Evolutionary conservation across 2,113 vertebrate species (phyloP).

Genomic region (Platichthys flesus): DNA sequence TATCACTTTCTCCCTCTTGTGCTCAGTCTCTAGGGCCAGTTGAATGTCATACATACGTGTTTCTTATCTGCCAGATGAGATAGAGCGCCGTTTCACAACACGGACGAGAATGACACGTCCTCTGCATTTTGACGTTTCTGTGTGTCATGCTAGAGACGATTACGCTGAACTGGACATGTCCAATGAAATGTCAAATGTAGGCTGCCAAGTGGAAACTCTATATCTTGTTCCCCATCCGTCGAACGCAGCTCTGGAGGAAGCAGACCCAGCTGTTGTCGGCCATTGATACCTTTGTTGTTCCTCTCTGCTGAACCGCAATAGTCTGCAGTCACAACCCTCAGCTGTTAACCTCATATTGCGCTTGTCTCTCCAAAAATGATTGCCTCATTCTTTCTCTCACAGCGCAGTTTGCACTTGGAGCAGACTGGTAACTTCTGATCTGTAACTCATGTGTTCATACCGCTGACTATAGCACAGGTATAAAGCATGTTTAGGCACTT

Average conservation of each 20-base stretch:
- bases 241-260: slow-evolving; percentile 64
- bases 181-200: slow-evolving; percentile 60
- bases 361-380: slow-evolving; percentile 8
- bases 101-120: slow-evolving; percentile 17
- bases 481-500: too few species aligned
- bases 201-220: slow-evolving; percentile 44
- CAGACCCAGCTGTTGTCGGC: slow-evolving; percentile 68
- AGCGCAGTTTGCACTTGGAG: background rate
- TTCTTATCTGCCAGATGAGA: slow-evolving; percentile 66
- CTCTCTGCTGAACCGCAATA: slow-evolving; percentile 48
- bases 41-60: slow-evolving; percentile 50
- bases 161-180: slow-evolving; percentile 42
- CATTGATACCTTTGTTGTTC: slow-evolving; percentile 67
- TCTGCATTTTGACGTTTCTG: slow-evolving; percentile 38
- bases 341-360: slow-evolving; percentile 37
- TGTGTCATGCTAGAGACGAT: slow-evolving; percentile 46
- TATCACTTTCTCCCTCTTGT: slow-evolving; percentile 69
- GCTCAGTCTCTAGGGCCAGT: slow-evolving; percentile 39
- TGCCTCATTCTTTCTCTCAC: slow-evolving; percentile 22
- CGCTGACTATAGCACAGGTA: too few species aligned
- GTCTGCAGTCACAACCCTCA: slow-evolving; percentile 33
- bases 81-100: background rate
- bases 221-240: slow-evolving; percentile 60
- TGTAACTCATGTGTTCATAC: background rate
- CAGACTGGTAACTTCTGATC: background rate